Conservation (phyloP, 2,888 invertebrate species). For the Tigriopus californicus region DNA sequence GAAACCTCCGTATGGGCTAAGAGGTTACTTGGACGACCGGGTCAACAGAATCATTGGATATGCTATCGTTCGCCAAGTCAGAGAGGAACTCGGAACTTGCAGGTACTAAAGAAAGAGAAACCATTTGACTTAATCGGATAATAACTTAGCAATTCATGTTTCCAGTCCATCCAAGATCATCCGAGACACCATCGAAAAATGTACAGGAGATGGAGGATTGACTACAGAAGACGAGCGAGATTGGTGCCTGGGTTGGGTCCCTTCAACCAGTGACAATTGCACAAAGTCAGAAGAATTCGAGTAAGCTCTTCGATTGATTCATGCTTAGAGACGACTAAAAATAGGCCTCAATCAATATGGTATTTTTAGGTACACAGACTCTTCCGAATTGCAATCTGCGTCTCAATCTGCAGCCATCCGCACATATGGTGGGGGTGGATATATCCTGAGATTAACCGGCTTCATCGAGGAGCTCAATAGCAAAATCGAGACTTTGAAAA, state of each 20-base stretch:
- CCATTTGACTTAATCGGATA: too few species aligned
- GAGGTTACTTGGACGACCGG: slow-evolving; percentile 33
- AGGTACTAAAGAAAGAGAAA: neutral
- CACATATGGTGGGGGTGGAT: slow-evolving; percentile 32
- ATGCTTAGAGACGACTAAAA: too few species aligned
- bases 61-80: slow-evolving; percentile 32
- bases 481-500: slow-evolving; percentile 25
- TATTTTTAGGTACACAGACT: neutral
- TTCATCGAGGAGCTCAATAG: slow-evolving; percentile 22
- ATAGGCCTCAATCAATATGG: too few species aligned
- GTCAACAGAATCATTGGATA: slow-evolving; percentile 34
- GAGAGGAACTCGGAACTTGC: slow-evolving; percentile 22
- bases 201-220: neutral
- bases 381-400: neutral
- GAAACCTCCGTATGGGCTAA: slow-evolving; percentile 29
- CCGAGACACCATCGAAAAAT: slow-evolving; percentile 1
- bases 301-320: neutral
- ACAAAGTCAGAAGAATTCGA: slow-evolving; percentile 1
- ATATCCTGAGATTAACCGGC: slow-evolving; percentile 24
- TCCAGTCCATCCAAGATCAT: neutral
- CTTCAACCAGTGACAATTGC: neutral
- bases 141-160: neutral
- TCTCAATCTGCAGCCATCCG: neutral
- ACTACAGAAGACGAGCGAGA: neutral
- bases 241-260: slow-evolving; percentile 4